Evolutionary conservation across 2,113 vertebrate genomes (phyloP).

Genomic region (Leptosomus discolor): DNA sequence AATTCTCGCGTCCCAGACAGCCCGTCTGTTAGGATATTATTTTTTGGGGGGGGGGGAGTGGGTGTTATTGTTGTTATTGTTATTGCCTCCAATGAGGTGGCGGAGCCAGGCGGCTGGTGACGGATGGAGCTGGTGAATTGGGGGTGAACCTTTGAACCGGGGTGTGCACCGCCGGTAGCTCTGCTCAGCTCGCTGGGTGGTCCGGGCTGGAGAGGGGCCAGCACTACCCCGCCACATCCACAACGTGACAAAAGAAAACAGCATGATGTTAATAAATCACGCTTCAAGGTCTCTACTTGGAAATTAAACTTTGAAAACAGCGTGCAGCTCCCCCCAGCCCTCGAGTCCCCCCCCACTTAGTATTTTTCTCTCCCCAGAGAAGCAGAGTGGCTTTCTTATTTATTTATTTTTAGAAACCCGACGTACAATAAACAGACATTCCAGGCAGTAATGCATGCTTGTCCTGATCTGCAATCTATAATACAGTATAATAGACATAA

Average conservation of each 20-base stretch:
- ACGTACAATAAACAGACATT: constrained; percentile 62
- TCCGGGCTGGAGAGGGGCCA: constrained; percentile 45
- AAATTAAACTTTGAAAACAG: constrained; percentile 36
- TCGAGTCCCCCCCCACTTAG: neutral
- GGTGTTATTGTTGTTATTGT: neutral
- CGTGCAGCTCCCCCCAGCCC: neutral
- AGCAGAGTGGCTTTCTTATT: neutral
- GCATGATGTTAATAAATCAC: constrained; percentile 74
- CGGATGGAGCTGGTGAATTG: neutral
- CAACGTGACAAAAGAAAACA: constrained; percentile 71
- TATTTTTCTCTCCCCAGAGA: neutral
- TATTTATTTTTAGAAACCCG: constrained; percentile 27
- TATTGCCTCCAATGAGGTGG: constrained; percentile 25
- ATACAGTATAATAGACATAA: constrained; percentile 83
- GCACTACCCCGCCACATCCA: constrained; percentile 52
- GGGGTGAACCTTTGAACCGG: constrained; percentile 58
- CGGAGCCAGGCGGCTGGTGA: constrained; percentile 38
- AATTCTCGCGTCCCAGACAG: constrained; percentile 32
- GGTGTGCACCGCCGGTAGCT: constrained; percentile 45
- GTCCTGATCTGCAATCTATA: constrained; percentile 83
- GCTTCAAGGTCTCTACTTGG: constrained; percentile 18
- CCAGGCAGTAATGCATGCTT: constrained; percentile 71
- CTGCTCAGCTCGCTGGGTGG: constrained; percentile 76
- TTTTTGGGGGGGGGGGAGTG: too few species aligned
- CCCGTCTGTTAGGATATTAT: neutral